Base-by-base conservation (phyloP, 2,888 invertebrate genomes). In the Acleris cristana region DNA sequence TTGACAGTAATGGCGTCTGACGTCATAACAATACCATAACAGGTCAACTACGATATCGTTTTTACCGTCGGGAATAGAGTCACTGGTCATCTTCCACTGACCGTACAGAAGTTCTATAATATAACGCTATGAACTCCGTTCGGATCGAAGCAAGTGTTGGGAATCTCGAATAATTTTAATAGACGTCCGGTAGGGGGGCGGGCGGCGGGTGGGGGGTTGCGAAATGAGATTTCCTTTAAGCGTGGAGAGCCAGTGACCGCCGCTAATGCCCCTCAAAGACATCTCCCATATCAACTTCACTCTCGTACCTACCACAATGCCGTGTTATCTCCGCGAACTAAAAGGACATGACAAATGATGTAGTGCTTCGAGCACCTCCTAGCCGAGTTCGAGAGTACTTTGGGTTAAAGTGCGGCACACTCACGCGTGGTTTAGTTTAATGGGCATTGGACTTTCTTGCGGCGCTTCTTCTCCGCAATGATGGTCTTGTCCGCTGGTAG, bases 181-280 rank as follows among this genome's bases (percentile, higher is more conserved):
- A 90, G 88, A 86, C 87, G 88, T 89, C 85, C 84, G 76, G 71
- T 64, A 69, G 70, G 67, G 55, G 73, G 34, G 76, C 71, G 75
- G 73, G 66, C 69, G 70, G 74, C 71, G 73, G 71, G 71, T 61
- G 48, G 34, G 74, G 76, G 72, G 64, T 59, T 74, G 79, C 81
- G 82, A 90, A 92, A 92, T 92, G 90, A 90, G 90, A 92, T 91
- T 91, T 92, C 89, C 90, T 91, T 90, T 91, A 90, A 87, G 83
- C 83, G 79, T 82, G 74, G 75, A 70, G 73, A 73, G 76, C 75
- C 76, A 56, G 80, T 88, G 86, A 88, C 89, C 89, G 85, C 73
- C 79, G 68, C 71, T 68, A 65, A 70, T 65, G 67, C 70, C 56
- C 66, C 61, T 77, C 78, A 79, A 80, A 81, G 81, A 77, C 81